phyloP scores from a whole-genome alignment of 2,888 invertebrate genomes.

The Perizoma affinitatum region DNA sequence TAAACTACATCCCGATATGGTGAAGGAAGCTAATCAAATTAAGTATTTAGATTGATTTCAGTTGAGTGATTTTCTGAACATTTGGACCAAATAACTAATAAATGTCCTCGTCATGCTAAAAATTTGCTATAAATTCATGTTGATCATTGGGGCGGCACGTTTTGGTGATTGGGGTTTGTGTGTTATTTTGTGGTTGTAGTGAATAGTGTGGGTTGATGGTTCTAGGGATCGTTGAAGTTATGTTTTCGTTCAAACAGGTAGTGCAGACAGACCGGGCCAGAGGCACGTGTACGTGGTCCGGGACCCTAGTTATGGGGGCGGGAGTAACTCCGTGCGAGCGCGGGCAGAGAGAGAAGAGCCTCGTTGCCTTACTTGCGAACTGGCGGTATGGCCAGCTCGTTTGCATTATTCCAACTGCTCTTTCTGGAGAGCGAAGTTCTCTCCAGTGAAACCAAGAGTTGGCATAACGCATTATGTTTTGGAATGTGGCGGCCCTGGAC shows the following conservation, averaged over 20 bases:
- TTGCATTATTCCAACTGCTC: constrained; percentile 93
- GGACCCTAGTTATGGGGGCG: constrained; percentile 88
- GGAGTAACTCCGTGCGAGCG: constrained; percentile 75
- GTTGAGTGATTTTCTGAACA: constrained; percentile 63
- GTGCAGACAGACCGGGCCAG: constrained; percentile 93
- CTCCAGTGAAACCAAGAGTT: constrained; percentile 74
- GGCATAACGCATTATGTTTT: constrained; percentile 89
- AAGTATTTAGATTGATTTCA: constrained; percentile 75
- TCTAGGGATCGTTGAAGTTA: constrained; percentile 31
- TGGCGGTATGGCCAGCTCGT: constrained; percentile 91
- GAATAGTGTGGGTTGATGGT: constrained; percentile 22
- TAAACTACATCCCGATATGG: constrained; percentile 73
- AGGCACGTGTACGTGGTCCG: constrained; percentile 94
- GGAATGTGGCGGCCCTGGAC: constrained; percentile 95
- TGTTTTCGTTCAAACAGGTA: constrained; percentile 79
- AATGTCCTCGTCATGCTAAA: constrained; percentile 46
- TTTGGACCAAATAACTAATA: constrained; percentile 25
- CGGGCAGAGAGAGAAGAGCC: constrained; percentile 87
- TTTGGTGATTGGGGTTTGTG: constrained; percentile 35
- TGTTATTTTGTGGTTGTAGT: constrained; percentile 36
- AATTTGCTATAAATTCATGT: constrained; percentile 39
- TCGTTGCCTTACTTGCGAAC: constrained; percentile 94
- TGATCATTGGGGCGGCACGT: constrained; percentile 36
- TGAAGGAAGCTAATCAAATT: constrained; percentile 75
- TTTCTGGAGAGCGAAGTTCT: constrained; percentile 91